Conservation (phyloP, 2,888 invertebrate species). For the Rotaria magnacalcarata region DNA sequence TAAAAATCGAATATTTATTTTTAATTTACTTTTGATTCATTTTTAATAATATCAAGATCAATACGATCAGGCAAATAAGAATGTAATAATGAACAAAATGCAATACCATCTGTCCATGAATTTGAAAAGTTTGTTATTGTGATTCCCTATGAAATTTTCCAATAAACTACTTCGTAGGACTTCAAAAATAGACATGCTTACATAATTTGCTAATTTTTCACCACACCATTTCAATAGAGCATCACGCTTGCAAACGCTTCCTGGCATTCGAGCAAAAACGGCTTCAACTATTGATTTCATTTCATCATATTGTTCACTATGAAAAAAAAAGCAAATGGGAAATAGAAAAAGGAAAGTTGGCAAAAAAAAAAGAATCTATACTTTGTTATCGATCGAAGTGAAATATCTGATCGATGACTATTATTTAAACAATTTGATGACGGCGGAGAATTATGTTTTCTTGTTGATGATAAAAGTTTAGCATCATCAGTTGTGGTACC, state of each 20-base stretch:
- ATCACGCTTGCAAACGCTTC: slow-evolving; percentile 24
- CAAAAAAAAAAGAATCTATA: not conserved
- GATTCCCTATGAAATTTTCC: not conserved
- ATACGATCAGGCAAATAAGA: slow-evolving; percentile 8
- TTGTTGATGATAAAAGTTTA: not conserved
- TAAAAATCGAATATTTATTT: not conserved
- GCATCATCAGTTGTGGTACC: slow-evolving; percentile 17
- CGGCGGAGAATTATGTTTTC: not conserved
- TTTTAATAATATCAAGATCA: not conserved
- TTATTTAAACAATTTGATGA: not conserved
- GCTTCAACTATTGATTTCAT: slow-evolving; percentile 33
- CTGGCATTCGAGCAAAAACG: slow-evolving; percentile 16
- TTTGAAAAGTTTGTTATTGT: slow-evolving; percentile 6
- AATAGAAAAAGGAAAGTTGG: too few relatives aligned
- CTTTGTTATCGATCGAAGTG: not conserved
- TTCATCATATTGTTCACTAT: slow-evolving; percentile 33
- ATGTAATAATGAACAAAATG: slow-evolving; percentile 36
- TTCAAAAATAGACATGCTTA: not conserved
- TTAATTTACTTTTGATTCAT: slow-evolving; percentile 5
- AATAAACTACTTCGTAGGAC: not conserved
- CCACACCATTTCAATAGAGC: slow-evolving; percentile 23
- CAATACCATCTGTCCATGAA: slow-evolving; percentile 29
- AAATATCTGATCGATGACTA: not conserved
- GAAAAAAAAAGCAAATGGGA: too few relatives aligned
- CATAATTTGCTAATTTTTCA: slow-evolving; percentile 15